These are phyloP conservation scores for Struthio camelus DNA, from an alignment of 2,113 vertebrate species.

Conservation along the genomic window DNA sequence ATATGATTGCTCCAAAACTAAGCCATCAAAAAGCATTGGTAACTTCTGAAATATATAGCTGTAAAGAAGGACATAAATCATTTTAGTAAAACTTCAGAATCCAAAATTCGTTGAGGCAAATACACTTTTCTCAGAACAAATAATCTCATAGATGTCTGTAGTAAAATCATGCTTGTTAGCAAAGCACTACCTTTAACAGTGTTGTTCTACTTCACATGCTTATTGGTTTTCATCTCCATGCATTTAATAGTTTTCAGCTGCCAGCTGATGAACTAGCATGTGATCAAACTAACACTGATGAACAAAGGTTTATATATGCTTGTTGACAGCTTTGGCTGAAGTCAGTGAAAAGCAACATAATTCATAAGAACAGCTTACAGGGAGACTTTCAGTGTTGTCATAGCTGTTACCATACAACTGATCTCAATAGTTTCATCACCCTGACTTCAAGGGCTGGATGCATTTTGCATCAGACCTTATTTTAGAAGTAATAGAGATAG, in stretches of 20 bases:
- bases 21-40: background rate
- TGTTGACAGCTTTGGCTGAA: background rate
- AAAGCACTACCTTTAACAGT: background rate
- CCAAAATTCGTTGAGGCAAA: background rate
- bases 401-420: background rate
- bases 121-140: background rate
- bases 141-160: background rate
- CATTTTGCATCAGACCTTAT: background rate
- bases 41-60: background rate
- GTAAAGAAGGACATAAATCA: background rate
- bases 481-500: background rate
- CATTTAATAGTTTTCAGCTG: constrained; percentile 6
- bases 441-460: background rate
- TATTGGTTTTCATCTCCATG: background rate
- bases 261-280: too few species aligned
- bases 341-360: constrained; percentile 20
- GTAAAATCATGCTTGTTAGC: background rate
- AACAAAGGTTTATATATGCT: background rate
- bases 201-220: background rate
- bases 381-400: background rate
- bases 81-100: background rate
- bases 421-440: background rate
- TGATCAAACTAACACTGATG: background rate
- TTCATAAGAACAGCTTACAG: background rate
- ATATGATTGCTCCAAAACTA: background rate